These are phyloP conservation scores for Heteromurus nitidus DNA, from an alignment of 2,888 invertebrate genomes.

Conservation along the genomic window DNA sequence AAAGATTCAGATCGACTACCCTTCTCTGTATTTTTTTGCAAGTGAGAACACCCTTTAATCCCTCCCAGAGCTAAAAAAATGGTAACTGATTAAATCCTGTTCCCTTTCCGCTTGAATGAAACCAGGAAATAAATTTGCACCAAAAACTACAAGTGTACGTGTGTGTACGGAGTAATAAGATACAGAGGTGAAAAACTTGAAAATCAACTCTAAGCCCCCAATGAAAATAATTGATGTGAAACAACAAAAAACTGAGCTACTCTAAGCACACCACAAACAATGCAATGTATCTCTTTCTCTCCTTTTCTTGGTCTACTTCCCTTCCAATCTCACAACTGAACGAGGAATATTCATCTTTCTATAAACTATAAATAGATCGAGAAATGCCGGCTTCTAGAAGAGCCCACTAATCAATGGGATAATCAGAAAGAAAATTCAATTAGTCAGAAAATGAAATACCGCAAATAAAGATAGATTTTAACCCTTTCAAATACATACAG, in stretches of 20 bases:
- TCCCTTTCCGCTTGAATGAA: constrained; percentile 57
- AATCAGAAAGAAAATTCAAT: background rate
- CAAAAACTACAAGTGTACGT: background rate
- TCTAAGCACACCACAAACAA: constrained; percentile 10
- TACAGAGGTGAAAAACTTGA: constrained; percentile 64
- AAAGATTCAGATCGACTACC: background rate
- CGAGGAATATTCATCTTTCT: background rate
- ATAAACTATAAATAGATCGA: background rate
- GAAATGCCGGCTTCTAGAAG: constrained; percentile 1
- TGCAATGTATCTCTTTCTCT: no score
- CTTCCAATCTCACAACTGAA: constrained; percentile 30
- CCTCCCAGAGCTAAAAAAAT: constrained; percentile 5
- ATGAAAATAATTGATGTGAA: constrained; percentile 59
- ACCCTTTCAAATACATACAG: no score
- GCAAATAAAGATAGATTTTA: no score
- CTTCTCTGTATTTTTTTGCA: background rate
- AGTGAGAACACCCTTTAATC: background rate
- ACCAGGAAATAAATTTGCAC: constrained; percentile 63
- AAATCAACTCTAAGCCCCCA: constrained; percentile 62
- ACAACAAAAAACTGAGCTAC: constrained; percentile 35
- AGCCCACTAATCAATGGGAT: background rate
- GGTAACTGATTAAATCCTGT: constrained; percentile 25
- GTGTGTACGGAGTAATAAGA: background rate
- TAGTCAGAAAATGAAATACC: no score
- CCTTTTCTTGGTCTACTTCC: no score